Evolutionary conservation across 1,140 invertebrate species (phyloP).

Genomic region (Sarcophaga bullata): DNA sequence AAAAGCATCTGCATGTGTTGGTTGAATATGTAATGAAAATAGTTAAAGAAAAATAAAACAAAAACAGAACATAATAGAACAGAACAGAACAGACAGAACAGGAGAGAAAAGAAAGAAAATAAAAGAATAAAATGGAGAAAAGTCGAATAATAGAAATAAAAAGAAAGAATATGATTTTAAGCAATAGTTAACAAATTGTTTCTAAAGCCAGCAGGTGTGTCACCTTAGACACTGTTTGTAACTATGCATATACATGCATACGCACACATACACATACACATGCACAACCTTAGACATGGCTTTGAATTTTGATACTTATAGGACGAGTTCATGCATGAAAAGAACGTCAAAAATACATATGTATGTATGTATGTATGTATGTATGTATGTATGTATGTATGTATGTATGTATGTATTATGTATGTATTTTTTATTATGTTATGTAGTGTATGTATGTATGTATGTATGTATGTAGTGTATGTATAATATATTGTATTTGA

Average conservation of each 20-base stretch:
- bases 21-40: too few species aligned
- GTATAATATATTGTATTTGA: neutral
- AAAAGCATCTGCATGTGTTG: too few species aligned
- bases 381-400: neutral
- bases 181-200: slow-evolving; percentile 35
- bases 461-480: neutral
- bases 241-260: neutral
- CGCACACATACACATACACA: too few species aligned
- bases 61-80: too few species aligned
- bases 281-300: too few species aligned
- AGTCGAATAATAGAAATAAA: neutral
- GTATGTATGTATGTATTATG: neutral
- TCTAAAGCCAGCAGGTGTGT: slow-evolving; percentile 31
- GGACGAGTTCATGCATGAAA: too few species aligned
- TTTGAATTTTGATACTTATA: too few species aligned
- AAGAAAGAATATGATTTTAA: slow-evolving; percentile 20
- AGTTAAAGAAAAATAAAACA: too few species aligned
- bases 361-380: neutral
- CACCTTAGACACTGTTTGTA: neutral
- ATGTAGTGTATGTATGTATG: neutral
- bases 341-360: too few species aligned
- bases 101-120: too few species aligned
- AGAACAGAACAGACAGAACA: too few species aligned
- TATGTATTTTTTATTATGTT: too few species aligned
- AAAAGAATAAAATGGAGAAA: neutral